Conservation (phyloP, 2,888 invertebrate species). For the Xylota sylvarum region DNA sequence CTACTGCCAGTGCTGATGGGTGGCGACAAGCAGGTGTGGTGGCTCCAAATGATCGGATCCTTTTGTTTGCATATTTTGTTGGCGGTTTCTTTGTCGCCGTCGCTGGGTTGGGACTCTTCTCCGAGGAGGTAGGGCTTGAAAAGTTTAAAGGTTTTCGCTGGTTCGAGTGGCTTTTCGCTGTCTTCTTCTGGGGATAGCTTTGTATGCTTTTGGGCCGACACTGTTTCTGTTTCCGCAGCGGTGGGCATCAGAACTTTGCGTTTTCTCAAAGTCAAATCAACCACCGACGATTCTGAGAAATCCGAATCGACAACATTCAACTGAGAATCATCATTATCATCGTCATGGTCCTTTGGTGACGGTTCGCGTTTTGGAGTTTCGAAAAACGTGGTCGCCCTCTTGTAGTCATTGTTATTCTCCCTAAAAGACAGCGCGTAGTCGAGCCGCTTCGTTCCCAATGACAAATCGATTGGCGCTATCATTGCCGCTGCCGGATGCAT, state of each 20-base stretch:
- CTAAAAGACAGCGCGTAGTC: conserved; percentile 50
- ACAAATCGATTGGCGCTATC: conserved; percentile 83
- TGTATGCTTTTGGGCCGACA: conserved; percentile 80
- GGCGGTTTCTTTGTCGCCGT: conserved; percentile 51
- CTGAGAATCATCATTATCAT: conserved; percentile 68
- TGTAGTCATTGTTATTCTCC: conserved; percentile 51
- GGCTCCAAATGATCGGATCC: conserved; percentile 84
- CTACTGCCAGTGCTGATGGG: conserved; percentile 75
- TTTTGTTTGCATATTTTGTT: conserved; percentile 78
- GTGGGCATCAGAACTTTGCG: conserved; percentile 78
- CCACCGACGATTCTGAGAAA: conserved; percentile 76
- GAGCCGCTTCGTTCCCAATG: conserved; percentile 80
- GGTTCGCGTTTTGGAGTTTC: conserved; percentile 49
- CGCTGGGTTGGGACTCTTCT: conserved; percentile 85
- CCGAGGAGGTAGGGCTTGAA: conserved; percentile 92
- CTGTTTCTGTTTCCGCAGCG: conserved; percentile 44
- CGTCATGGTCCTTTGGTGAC: conserved; percentile 57
- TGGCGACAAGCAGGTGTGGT: conserved; percentile 80
- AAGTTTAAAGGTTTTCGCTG: conserved; percentile 88
- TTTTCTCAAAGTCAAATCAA: conserved; percentile 83
- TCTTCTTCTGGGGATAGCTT: conserved; percentile 78
- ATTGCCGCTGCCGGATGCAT: conserved; percentile 74
- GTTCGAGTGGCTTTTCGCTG: conserved; percentile 68
- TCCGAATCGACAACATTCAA: conserved; percentile 74
- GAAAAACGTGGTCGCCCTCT: conserved; percentile 26